Conservation (phyloP, 2,113 vertebrate species). For the Canis aureus region DNA sequence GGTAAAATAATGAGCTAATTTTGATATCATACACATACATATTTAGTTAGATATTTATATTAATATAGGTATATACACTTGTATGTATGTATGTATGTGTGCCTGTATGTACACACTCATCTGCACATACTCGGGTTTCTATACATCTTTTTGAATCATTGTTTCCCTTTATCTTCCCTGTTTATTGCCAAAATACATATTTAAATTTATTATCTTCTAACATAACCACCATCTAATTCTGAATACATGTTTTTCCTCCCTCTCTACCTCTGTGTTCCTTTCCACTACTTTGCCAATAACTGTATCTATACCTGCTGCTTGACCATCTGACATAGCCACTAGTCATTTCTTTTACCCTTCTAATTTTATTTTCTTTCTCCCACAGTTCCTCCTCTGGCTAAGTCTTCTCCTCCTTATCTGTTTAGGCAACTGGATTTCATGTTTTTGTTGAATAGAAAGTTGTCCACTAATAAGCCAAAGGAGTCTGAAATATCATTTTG, state of each 20-base stretch:
- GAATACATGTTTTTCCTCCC: not conserved
- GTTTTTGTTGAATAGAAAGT: not conserved
- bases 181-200: not conserved
- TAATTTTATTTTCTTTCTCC: not conserved
- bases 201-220: not conserved
- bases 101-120: not conserved
- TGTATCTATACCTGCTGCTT: not conserved
- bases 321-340: not conserved
- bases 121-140: not conserved
- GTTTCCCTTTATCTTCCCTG: not conserved
- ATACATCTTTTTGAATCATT: not conserved
- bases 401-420: constrained; percentile 21
- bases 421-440: not conserved
- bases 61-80: not conserved
- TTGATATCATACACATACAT: not conserved
- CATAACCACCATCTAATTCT: not conserved
- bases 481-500: not conserved
- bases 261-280: not conserved
- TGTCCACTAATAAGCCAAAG: not conserved
- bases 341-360: not conserved
- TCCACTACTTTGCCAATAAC: not conserved
- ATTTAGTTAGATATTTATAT: not conserved
- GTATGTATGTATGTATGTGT: not conserved
- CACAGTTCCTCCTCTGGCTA: not conserved
- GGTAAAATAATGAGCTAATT: not conserved